Base-by-base conservation (phyloP, 2,888 invertebrate species). In the Eristalis tenax region DNA sequence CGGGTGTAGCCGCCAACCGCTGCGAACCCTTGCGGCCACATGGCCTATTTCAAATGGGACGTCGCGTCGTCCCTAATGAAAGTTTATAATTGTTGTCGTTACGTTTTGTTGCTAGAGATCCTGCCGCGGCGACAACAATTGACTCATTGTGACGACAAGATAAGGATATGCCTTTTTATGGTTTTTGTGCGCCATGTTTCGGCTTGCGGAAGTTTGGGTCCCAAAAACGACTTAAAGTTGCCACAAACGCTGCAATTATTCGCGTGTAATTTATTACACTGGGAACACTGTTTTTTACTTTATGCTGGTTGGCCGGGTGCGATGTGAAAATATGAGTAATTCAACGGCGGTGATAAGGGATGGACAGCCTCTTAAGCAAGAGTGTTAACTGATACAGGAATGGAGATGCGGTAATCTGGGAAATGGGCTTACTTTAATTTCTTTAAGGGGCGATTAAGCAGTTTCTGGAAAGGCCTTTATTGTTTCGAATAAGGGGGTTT, bases 61-160 rank as follows among this genome's bases (percentile, higher is more conserved):
- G 43, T 38, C 57, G 66, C 59, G 59, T 40, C 38, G 56, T 69
- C 63, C 35, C 61, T 74, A 74, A 74, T 74, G 74, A 64, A 81
- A 81, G 74, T 81, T 81, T 74, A 81, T 74, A 81, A 81, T 81
- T 81, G 63, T 74, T 64, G 74, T 35, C 38, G 50, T 65, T 40
- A 22, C 32, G 38, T 6, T 22, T 65, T 59, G 59, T 4, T 35
- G 59, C 59, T 28, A 15, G 15, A 22, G 56, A 56, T 32, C 70
- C 59, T 64, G 59, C 66, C 40, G 13, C 23, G 40, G 18, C 15
- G 11, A 32, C 18, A 61, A 79, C 71, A 79, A 79, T 73, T 71
- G 73, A 79, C 71, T 79, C 59, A 59, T 73, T 79, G 63, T 65
- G 68, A 32, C 43, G 38, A 35, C 59, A 32, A 80, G 80, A 80